A percentile compares a stretch with the other conserved stretches of the same genome.
Evolutionary conservation across 2,113 vertebrate genomes (phyloP).

Genomic region (Indri indri): DNA sequence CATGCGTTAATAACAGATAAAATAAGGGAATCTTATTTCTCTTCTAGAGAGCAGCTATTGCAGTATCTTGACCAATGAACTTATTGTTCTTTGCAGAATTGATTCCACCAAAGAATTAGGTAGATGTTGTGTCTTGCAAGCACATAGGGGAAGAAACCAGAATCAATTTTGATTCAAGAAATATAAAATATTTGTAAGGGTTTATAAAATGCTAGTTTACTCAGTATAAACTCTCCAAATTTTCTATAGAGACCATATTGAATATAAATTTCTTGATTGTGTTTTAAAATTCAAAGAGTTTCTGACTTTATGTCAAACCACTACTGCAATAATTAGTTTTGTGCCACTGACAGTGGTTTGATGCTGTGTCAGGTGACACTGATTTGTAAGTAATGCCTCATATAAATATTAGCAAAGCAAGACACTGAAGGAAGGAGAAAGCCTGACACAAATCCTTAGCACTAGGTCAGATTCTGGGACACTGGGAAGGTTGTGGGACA

Average conservation of each 20-base stretch:
- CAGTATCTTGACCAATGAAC: background rate
- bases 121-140: background rate
- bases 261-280: background rate
- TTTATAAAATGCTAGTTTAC: background rate
- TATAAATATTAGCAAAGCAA: background rate
- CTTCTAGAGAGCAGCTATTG: background rate
- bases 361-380: background rate
- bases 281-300: background rate
- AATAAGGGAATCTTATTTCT: background rate
- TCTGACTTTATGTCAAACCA: background rate
- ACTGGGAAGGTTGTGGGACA: accelerated
- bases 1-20: background rate
- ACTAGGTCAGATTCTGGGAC: background rate
- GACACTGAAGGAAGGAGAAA: background rate
- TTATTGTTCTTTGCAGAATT: background rate
- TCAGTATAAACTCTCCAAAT: background rate
- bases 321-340: background rate
- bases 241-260: background rate
- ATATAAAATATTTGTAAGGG: background rate
- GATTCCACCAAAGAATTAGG: background rate
- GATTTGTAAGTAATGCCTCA: background rate
- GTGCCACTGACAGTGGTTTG: background rate
- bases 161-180: background rate
- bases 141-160: background rate
- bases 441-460: background rate